phyloP scores from a whole-genome alignment of 2,113 vertebrate genomes.

The Echinops telfairi region DNA sequence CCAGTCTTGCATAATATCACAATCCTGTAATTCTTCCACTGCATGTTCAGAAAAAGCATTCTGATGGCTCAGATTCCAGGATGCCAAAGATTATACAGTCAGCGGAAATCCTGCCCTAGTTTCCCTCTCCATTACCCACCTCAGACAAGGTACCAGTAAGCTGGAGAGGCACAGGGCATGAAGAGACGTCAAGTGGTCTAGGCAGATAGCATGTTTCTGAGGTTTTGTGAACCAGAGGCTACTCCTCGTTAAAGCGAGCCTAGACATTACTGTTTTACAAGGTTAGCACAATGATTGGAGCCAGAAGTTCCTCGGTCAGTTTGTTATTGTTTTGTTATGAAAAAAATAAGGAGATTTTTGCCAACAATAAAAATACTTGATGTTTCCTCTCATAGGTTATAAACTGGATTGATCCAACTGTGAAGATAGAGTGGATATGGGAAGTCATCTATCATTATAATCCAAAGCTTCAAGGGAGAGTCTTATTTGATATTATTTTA shows the following conservation, averaged over 20 bases:
- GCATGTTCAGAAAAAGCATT: background rate
- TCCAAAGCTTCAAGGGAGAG: background rate
- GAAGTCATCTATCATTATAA: background rate
- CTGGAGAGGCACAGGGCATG: background rate
- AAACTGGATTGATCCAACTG: background rate
- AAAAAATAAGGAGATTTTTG: background rate
- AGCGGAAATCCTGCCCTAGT: background rate
- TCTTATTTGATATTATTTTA: background rate
- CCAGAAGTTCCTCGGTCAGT: background rate
- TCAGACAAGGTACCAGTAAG: background rate
- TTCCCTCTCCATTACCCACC: accelerated
- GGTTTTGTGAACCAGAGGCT: background rate
- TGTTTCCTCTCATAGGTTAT: background rate
- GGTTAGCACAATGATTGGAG: background rate
- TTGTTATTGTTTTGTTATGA: background rate
- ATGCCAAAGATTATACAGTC: background rate
- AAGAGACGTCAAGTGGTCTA: background rate
- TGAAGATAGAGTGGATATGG: background rate
- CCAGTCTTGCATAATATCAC: background rate
- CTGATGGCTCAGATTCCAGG: background rate
- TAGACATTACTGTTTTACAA: background rate
- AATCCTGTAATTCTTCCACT: background rate
- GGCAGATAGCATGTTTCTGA: background rate
- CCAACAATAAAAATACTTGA: background rate
- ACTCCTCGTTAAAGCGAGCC: background rate